Base-by-base conservation (phyloP, 2,888 invertebrate species). In the Chaetoderma sp. region DNA sequence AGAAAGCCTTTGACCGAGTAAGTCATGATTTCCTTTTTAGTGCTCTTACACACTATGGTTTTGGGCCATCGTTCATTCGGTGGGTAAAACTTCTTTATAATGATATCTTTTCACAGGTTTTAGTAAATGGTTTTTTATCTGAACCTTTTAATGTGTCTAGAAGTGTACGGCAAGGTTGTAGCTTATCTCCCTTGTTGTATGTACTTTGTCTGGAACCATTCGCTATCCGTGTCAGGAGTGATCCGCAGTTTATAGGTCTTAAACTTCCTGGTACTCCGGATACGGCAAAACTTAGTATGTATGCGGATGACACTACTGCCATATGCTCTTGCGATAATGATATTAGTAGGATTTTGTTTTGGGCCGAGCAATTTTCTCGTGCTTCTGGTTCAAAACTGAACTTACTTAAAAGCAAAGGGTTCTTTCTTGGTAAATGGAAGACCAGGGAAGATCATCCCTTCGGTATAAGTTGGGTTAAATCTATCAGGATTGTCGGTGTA, bases 1-100 rank as follows among this genome's bases (percentile, higher is more conserved):
- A 70, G 47, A 77, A 75, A 42, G 74, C 73, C 1, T 75, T 75
- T 42, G 73, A 75, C 54, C 57, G 74, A 45, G 74, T 74, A 10
- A 65, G 60, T 32, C 69, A 71, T 55, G 56, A 62, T 18, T 75
- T 63, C 59, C n/a, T 76, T 25, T 70, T 67, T 63, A 59, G 68
- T 47, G 59, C 61, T 8, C 52, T 77, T 32, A 3, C 52, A 10
- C 32, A 62, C 8, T 74, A 70, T 62, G 71, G 72, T 16, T 73
- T 77, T 70, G 58, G 67, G 23, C 25, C 60, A 25, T 42, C 59
- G 36, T 69, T 75, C 25, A 63, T 72, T 28, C 36, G 67, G 4
- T 72, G 70, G 68, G 67, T 75, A 21, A 60, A 64, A 45, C 65
- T 75, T 18, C 58, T 74, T 33, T 74, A 77, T 54, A 60, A 27